Evolutionary conservation across 2,888 invertebrate species (phyloP), one percentile per base, ranked within the genome.

Genomic region (Therioaphis trifolii): DNA sequence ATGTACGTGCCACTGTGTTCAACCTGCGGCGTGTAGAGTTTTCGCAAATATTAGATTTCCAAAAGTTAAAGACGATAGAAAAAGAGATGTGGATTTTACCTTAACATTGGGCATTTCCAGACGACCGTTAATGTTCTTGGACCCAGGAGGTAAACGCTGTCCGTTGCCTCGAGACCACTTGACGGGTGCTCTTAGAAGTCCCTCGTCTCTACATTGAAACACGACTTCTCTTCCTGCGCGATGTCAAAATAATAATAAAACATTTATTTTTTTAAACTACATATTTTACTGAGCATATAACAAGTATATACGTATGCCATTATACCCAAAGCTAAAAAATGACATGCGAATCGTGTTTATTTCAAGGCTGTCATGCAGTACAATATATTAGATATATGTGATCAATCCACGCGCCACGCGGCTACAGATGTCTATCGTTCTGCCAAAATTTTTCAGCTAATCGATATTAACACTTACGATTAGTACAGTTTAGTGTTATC

Each of bases 141-240:
- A 93, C n/a, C 94, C 94, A 0, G 92, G 90, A 46, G 96, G 96
- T 76, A 97, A 88, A 0, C 93, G 92, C 80, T 91, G 89, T 46
- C 93, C 93, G 77, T 93, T 92, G 69, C 93, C 93, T 78, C 94
- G 91, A 0, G 92, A 88, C 94, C 95, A 96, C 52, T 91, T 91
- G 7, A 97, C 95, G 76, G 91, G 91, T 4, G 94, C 94, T 80
- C 96, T 91, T 0, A 91, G 88, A 0, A 92, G 92, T n/a, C 97
- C 95, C 89, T 96, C 96, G 87, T 97, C 96, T 86, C 96, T 93
- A 88, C 98, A 98, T 89, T 94, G 94, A 91, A 97, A 95, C 52
- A 96, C 95, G 58, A 97, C 97, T 89, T 97, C 96, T 63, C 95
- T 93, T 89, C 95, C 97, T 96, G 86, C 21, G 49, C 21, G 27